Base-by-base conservation (phyloP, 1,140 invertebrate genomes). In the Pseudomyrmex gracilis region DNA sequence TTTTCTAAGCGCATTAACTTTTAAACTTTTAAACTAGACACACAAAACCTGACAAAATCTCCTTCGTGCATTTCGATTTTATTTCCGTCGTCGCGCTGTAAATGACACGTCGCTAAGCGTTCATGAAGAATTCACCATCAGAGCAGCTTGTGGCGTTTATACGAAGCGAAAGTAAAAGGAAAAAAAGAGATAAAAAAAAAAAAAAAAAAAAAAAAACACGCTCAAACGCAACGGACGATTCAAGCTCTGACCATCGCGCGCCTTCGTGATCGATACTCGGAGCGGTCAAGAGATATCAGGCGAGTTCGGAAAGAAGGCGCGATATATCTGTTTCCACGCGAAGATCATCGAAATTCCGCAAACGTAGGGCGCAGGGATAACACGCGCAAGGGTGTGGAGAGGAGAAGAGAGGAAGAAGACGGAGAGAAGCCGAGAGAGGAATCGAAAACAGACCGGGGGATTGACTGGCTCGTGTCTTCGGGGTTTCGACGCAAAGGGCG, bases 381-480 rank as follows among this genome's bases (percentile, higher is more conserved):
- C 34, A 53, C 47, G 51, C 73, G 63, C 13, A 47, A 34, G 20
- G 53, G 34, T 34, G 34, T 7, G 34, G 5, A 34, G 22, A n/a
- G 43, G 67, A 17, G 51, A 73, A 67, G 55, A 60, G 76, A 67
- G 45, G 43, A 60, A 64, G 22, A 60, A 64, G 22, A 77, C 51
- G 49, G 47, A 57, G 82, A 34, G 82, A 47, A 22, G 61, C 34
- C 12, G 49, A 51, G 49, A 61, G 74, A 60, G 20, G 64, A 88
- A 80, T 77, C 87, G 66, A 87, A 87, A 88, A 67, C 83, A 88
- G 87, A 88, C 34, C 85, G 84, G 83, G 86, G 87, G 83, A 88
- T 85, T 88, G 87, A 88, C 87, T 88, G 87, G 87, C 86, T 77
- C 77, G 87, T 88, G 87, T 88, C 86, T 88, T 34, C 49, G 53